phyloP scores from a whole-genome alignment of 1,140 invertebrate species.

The Gryllus bimaculatus region DNA sequence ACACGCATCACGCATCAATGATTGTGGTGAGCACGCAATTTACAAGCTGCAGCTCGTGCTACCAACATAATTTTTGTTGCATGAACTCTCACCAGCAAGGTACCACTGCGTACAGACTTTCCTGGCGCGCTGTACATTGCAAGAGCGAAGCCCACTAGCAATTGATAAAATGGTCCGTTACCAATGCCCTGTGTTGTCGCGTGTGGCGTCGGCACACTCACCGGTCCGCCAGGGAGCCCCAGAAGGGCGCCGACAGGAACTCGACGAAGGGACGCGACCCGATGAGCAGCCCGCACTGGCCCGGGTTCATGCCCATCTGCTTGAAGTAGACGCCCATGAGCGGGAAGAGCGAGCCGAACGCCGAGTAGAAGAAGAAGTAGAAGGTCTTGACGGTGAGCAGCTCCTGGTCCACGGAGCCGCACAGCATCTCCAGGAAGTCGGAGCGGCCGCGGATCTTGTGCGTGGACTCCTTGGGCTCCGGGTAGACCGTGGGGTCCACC shows the following conservation, averaged over 20 bases:
- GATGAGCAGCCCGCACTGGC: constrained; percentile 85
- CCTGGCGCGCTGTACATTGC: too few relatives aligned
- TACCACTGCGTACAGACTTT: too few relatives aligned
- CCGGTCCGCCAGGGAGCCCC: constrained; percentile 90
- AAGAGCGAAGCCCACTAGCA: too few relatives aligned
- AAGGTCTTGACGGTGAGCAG: constrained; percentile 90
- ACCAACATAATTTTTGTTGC: too few relatives aligned
- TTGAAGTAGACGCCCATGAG: constrained; percentile 98
- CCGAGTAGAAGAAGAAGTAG: constrained; percentile 99
- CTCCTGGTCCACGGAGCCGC: constrained; percentile 77
- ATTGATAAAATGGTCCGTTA: too few relatives aligned
- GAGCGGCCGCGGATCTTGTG: constrained; percentile 78
- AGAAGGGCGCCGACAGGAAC: constrained; percentile 95
- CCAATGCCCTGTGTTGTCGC: too few relatives aligned
- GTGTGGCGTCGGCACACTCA: constrained; percentile 30
- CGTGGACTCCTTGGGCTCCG: constrained; percentile 75
- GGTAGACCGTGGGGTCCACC: constrained; percentile 61
- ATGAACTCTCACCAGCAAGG: too few relatives aligned
- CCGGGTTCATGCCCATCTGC: constrained; percentile 95
- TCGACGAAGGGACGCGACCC: constrained; percentile 93
- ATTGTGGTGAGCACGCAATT: too few relatives aligned
- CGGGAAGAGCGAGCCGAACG: constrained; percentile 95
- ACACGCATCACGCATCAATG: too few relatives aligned
- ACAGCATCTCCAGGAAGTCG: constrained; percentile 73
- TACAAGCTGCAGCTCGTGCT: too few relatives aligned